These are phyloP conservation scores for Mystacornis crossleyi DNA, from an alignment of 2,113 vertebrate species.

Conservation along the genomic window DNA sequence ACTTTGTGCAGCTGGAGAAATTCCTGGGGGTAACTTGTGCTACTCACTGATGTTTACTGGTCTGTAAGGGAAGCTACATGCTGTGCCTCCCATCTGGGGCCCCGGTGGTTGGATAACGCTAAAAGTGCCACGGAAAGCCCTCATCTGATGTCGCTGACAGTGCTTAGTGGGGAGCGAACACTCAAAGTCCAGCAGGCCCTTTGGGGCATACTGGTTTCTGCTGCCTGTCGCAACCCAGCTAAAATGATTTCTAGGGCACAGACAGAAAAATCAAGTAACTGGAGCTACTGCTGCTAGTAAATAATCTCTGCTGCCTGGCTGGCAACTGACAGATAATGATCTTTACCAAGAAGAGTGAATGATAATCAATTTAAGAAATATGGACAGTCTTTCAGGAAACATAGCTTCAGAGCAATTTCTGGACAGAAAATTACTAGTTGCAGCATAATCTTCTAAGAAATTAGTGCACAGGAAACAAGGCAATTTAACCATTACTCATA, in stretches of 20 bases:
- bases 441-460: neutral
- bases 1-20: neutral
- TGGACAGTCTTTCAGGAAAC: neutral
- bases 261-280: neutral
- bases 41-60: neutral
- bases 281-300: neutral
- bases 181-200: neutral
- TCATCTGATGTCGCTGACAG: neutral
- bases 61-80: neutral
- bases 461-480: neutral
- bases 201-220: neutral
- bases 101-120: rapidly evolving
- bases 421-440: neutral
- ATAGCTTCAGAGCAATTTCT: neutral
- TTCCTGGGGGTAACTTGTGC: neutral
- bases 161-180: rapidly evolving
- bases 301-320: neutral
- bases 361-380: neutral
- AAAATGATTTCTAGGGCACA: neutral
- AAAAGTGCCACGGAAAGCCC: neutral
- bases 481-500: neutral
- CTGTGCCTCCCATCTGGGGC: rapidly evolving
- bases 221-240: neutral
- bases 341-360: neutral
- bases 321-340: neutral